A percentile compares a stretch with the other conserved stretches of the same genome.
Evolutionary conservation across 2,113 vertebrate species (phyloP).

Genomic region (Calonectris borealis): DNA sequence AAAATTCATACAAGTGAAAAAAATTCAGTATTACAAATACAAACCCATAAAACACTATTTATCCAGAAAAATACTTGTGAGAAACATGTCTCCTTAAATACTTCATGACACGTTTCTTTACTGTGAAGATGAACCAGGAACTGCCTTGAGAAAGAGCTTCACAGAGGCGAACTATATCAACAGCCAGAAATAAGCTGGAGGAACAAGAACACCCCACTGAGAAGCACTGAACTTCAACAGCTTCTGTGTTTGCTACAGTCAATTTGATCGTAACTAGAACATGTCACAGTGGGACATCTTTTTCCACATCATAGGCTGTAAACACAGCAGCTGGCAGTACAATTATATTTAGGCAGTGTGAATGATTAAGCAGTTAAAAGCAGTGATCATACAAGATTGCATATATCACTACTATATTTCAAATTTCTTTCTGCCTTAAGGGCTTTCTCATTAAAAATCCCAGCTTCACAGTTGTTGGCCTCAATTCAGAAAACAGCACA

Average conservation of each 20-base stretch:
- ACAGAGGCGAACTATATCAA: background rate
- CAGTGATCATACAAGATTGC: background rate
- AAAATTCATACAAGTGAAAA: background rate
- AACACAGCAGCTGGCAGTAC: conserved; percentile 49
- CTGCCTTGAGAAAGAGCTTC: background rate
- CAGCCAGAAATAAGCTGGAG: conserved; percentile 5
- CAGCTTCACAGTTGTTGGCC: background rate
- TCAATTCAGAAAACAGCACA: background rate
- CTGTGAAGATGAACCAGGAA: background rate
- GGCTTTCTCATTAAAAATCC: background rate
- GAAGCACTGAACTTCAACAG: conserved; percentile 55
- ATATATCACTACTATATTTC: background rate
- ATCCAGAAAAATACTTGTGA: background rate
- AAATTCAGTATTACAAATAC: background rate
- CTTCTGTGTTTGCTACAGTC: conserved; percentile 56
- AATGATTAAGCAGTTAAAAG: conserved; percentile 52
- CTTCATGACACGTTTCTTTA: background rate
- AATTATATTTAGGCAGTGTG: conserved; percentile 33
- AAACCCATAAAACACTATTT: background rate
- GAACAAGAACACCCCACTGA: conserved; percentile 41
- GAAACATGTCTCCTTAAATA: background rate
- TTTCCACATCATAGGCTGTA: conserved; percentile 49
- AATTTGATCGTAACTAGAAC: conserved; percentile 63
- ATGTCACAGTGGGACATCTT: conserved; percentile 50
- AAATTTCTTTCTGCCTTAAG: background rate